Percentiles rank a stretch among this genome's conserved stretches.
phyloP scores from a whole-genome alignment of 2,888 invertebrate genomes.

The Nemotelus pantherinus region DNA sequence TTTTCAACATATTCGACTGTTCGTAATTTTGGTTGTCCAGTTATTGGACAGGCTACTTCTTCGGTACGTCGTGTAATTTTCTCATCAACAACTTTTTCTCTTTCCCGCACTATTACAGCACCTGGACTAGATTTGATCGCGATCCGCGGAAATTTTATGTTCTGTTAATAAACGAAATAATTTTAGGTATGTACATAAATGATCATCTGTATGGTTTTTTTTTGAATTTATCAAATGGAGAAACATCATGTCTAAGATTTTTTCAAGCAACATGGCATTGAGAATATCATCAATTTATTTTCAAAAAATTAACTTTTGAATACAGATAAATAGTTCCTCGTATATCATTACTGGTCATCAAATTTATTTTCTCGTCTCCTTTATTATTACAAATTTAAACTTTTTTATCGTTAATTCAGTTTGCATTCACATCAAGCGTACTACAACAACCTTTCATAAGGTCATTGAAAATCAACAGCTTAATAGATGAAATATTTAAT shows the following conservation, averaged over 20 bases:
- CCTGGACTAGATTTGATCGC: slow-evolving; percentile 88
- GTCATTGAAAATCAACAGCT: too few relatives aligned
- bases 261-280: too few relatives aligned
- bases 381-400: too few relatives aligned
- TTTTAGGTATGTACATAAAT: slow-evolving; percentile 42
- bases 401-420: too few relatives aligned
- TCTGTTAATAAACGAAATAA: slow-evolving; percentile 55
- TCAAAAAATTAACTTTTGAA: neutral
- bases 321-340: too few relatives aligned
- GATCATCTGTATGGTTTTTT: neutral
- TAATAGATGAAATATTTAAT: too few relatives aligned
- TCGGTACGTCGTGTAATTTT: slow-evolving; percentile 87
- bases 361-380: too few relatives aligned
- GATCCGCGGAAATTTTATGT: slow-evolving; percentile 80
- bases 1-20: slow-evolving; percentile 95
- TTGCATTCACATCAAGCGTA: too few relatives aligned
- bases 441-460: too few relatives aligned
- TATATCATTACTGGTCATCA: too few relatives aligned
- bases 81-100: slow-evolving; percentile 89
- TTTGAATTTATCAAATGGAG: too few relatives aligned
- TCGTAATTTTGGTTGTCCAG: slow-evolving; percentile 86
- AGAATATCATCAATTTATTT: too few relatives aligned
- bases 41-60: slow-evolving; percentile 86
- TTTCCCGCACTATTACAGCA: slow-evolving; percentile 84
- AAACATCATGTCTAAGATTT: neutral